Evolutionary conservation across 2,113 vertebrate species (phyloP), one percentile per base, ranked within the genome.

Genomic region (Grammomys dolichurus): DNA sequence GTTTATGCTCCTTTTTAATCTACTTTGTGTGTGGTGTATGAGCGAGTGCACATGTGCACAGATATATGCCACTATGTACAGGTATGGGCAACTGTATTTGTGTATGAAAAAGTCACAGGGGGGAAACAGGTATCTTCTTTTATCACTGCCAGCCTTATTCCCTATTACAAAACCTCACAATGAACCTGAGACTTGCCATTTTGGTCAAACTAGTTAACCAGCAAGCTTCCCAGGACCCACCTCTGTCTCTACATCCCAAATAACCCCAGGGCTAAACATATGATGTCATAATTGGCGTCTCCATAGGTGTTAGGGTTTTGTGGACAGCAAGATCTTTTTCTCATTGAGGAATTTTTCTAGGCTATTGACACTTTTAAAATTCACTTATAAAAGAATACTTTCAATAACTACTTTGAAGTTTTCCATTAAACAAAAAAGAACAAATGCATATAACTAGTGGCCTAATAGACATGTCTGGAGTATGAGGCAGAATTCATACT

Each of bases 231-330:
- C 14, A 31, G n/a, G 12, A 40, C 13, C 12, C 3, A 4, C 5
- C 12, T 58, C 33, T 60, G 36, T 43, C 11, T 63, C 3, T 60
- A 80, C 33, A 81, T 4, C 13, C 56, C 7, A 28, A 19, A 1
- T n/a, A 0, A 43, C 7, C 3, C 4, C 16, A 24, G n/a, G 7
- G 12, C 22, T 28, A 40, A 26, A 58, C 17, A 1, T 13, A 11
- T 3, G 56, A 58, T 43, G 16, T 28, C 60, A 31, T 5, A 28
- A 24, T 19, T 46, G 40, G 14, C 9, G 1, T 65, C 46, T 65
- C 9, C 26, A 5, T 85, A 5, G 40, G 24, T 46, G 12, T 31
- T 40, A 20, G 60, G 26, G 16, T 7, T 9, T 46, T 4, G 12
- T 12, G 60, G 16, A 65, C 20, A 43, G 13, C 14, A 65, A 46